Conservation (phyloP, 1,140 invertebrate genomes). For the Drosophila tristis region DNA sequence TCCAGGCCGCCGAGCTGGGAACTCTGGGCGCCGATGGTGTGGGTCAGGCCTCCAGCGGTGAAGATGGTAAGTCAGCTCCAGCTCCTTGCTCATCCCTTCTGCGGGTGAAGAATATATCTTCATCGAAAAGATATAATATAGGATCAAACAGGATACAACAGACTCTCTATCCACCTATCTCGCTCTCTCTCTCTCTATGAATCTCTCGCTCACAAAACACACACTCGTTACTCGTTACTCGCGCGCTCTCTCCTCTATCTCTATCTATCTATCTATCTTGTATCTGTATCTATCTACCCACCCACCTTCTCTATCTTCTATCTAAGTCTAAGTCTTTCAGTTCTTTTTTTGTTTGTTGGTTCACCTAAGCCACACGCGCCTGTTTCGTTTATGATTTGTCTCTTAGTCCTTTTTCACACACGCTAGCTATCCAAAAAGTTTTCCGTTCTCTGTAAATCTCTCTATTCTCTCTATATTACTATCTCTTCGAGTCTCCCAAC, state of each 20-base stretch:
- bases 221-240: slow-evolving; percentile 61
- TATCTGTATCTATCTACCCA: slow-evolving; percentile 47
- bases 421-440: slow-evolving; percentile 49
- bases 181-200: slow-evolving; percentile 23
- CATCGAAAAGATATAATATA: slow-evolving; percentile 1
- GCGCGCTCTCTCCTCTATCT: slow-evolving; percentile 65
- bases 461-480: slow-evolving; percentile 19
- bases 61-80: slow-evolving; percentile 78
- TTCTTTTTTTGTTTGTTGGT: slow-evolving; percentile 47
- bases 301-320: slow-evolving; percentile 38
- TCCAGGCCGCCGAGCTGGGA: slow-evolving; percentile 95
- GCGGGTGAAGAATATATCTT: not conserved
- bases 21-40: slow-evolving; percentile 85
- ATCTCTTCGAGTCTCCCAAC: slow-evolving; percentile 35
- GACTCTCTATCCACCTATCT: slow-evolving; percentile 23
- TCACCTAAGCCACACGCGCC: slow-evolving; percentile 66
- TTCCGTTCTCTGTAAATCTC: slow-evolving; percentile 48
- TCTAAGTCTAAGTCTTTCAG: slow-evolving; percentile 69
- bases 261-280: slow-evolving; percentile 30
- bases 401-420: slow-evolving; percentile 58
- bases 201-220: slow-evolving; percentile 55
- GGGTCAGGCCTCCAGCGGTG: slow-evolving; percentile 82
- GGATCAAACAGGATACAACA: slow-evolving; percentile 24
- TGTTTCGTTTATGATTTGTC: slow-evolving; percentile 59
- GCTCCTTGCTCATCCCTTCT: not conserved